Percentiles rank a stretch among this genome's conserved stretches.
Evolutionary conservation across 2,797 vertebrate genomes (phyloP).

Genomic region (Agapornis canus): DNA sequence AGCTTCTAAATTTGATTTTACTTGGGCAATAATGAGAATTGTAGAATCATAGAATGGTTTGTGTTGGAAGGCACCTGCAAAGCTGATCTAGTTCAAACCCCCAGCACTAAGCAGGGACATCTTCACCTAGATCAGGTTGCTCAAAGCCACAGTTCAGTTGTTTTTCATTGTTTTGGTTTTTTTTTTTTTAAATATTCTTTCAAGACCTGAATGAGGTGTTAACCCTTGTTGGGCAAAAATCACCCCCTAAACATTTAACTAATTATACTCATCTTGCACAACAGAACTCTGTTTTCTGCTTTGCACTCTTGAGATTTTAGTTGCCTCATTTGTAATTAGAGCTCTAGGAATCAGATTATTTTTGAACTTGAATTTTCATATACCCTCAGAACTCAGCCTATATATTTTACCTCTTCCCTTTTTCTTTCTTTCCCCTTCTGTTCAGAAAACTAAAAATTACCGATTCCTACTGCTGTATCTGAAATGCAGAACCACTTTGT

Average conservation of each 20-base stretch:
- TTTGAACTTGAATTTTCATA: neutral
- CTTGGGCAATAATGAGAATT: neutral
- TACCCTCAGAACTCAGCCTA: neutral
- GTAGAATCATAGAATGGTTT: neutral
- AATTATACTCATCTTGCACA: accelerated
- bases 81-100: neutral
- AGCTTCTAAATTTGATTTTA: neutral
- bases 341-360: neutral
- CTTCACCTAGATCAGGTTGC: neutral
- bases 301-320: neutral
- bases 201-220: neutral
- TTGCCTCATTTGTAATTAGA: neutral
- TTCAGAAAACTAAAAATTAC: neutral
- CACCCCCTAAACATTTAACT: neutral
- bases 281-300: neutral
- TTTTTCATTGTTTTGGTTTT: neutral
- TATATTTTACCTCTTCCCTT: neutral
- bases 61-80: neutral
- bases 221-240: neutral
- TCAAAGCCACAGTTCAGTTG: neutral
- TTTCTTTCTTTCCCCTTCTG: neutral
- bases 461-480: neutral
- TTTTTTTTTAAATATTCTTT: neutral
- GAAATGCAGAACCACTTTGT: neutral
- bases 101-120: neutral